Evolutionary conservation across 2,113 vertebrate species (phyloP).

Genomic region (Cynopterus brachyotis): DNA sequence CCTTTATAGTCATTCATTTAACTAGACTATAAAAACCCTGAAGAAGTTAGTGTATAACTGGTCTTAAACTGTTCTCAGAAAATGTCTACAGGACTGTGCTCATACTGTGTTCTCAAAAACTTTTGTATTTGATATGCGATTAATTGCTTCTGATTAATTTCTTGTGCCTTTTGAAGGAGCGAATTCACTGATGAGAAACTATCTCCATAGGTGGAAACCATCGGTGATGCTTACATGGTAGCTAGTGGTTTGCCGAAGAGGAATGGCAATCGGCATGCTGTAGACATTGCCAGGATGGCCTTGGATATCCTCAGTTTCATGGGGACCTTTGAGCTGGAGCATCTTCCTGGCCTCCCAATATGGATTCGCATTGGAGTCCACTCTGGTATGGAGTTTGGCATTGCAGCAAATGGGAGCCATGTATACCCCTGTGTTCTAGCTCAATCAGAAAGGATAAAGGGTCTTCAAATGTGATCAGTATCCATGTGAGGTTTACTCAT

Average conservation of each 20-base stretch:
- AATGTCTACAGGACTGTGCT: not conserved
- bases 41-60: not conserved
- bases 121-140: not conserved
- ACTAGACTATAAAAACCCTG: not conserved
- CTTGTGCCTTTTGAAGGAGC: not conserved
- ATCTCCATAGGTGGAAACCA: slow-evolving; percentile 94
- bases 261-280: slow-evolving; percentile 94
- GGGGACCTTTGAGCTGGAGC: slow-evolving; percentile 93
- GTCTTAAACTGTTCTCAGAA: not conserved
- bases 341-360: slow-evolving; percentile 95
- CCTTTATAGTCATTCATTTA: not conserved
- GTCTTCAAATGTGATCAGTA: not conserved
- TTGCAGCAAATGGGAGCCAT: not conserved
- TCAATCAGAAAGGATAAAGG: not conserved
- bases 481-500: not conserved
- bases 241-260: slow-evolving; percentile 95
- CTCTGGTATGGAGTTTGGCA: slow-evolving; percentile 87
- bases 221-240: slow-evolving; percentile 98
- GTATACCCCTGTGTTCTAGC: not conserved
- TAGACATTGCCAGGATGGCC: slow-evolving; percentile 97
- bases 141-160: not conserved
- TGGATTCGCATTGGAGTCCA: slow-evolving; percentile 99
- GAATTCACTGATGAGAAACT: slow-evolving; percentile 13
- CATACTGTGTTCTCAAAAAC: not conserved
- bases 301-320: slow-evolving; percentile 97